Base-by-base conservation (phyloP, 2,888 invertebrate genomes). In the Seira sanloemensis region DNA sequence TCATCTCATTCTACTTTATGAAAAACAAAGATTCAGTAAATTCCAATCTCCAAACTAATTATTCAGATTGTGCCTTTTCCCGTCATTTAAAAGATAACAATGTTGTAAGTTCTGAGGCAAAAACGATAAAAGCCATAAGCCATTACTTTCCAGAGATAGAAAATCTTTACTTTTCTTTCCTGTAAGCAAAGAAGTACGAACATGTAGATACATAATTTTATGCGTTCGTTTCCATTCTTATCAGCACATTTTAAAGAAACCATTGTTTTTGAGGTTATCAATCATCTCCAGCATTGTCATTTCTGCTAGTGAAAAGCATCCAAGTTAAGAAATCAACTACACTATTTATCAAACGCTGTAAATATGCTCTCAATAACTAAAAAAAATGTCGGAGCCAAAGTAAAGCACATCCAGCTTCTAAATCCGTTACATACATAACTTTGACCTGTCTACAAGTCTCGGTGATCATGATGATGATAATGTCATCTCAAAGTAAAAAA, bases 131-230 rank as follows among this genome's bases (percentile, higher is more conserved):
- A n/a, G n/a, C n/a, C n/a, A n/a, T n/a, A n/a, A n/a, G n/a, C n/a
- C n/a, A n/a, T n/a, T 77, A 77, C 68, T 77, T 58, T 69, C 68
- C 26, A 7, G 77, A 69, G 69, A 77, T n/a, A 37, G 23, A 65
- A 74, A 74, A 65, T 74, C 62, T 54, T 74, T 74, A 65, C 62
- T 54, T 65, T 65, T 37, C 37, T 65, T 74, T 37, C 27, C 54
- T 37, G 21, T n/a, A n/a, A n/a, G n/a, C n/a, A n/a, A n/a, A n/a
- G n/a, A n/a, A n/a, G n/a, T n/a, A n/a, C n/a, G n/a, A n/a, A n/a
- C n/a, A n/a, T n/a, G n/a, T n/a, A n/a, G n/a, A n/a, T n/a, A n/a
- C n/a, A n/a, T n/a, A n/a, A n/a, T n/a, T n/a, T n/a, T n/a, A n/a
- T n/a, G n/a, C n/a, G n/a, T n/a, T n/a, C n/a, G n/a, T n/a, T n/a